These are phyloP conservation scores for Brenthis hecate DNA, from an alignment of 2,888 invertebrate genomes.

Conservation along the genomic window DNA sequence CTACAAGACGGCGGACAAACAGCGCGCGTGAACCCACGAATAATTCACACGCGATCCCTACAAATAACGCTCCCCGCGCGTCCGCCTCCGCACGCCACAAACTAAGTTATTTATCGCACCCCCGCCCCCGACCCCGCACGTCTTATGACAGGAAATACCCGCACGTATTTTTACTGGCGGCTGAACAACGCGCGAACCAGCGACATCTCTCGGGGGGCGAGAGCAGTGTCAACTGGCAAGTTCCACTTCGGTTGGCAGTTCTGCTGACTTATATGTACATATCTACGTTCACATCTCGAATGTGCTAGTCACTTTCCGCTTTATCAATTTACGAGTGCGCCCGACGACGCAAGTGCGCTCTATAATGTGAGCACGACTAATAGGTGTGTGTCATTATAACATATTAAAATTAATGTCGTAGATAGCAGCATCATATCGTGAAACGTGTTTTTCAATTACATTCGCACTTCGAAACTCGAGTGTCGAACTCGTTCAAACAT, in stretches of 20 bases:
- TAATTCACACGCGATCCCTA: constrained; percentile 82
- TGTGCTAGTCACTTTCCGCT: constrained; percentile 24
- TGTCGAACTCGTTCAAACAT: constrained; percentile 28
- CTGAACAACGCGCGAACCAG: constrained; percentile 54
- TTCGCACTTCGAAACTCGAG: constrained; percentile 29
- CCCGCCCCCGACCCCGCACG: constrained; percentile 59
- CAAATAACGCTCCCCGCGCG: constrained; percentile 69
- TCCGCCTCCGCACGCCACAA: constrained; percentile 57
- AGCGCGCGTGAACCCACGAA: constrained; percentile 81
- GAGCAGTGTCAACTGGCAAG: constrained; percentile 18
- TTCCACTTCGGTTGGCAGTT: constrained; percentile 26
- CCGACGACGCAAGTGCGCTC: constrained; percentile 6
- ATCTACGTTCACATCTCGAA: constrained; percentile 27
- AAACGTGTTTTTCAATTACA: constrained; percentile 30
- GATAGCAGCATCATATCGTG: constrained; percentile 21
- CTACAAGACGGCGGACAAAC: constrained; percentile 74
- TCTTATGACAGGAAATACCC: constrained; percentile 72
- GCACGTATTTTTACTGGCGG: constrained; percentile 77
- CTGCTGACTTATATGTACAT: constrained; percentile 24
- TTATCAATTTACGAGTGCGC: constrained; percentile 29
- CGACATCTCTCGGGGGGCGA: constrained; percentile 69
- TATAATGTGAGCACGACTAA: constrained; percentile 7
- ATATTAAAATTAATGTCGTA: constrained; percentile 15
- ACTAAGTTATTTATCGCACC: constrained; percentile 80
- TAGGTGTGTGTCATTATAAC: constrained; percentile 27